Conservation (phyloP, 2,113 vertebrate species). For the Terrapene triunguis region DNA sequence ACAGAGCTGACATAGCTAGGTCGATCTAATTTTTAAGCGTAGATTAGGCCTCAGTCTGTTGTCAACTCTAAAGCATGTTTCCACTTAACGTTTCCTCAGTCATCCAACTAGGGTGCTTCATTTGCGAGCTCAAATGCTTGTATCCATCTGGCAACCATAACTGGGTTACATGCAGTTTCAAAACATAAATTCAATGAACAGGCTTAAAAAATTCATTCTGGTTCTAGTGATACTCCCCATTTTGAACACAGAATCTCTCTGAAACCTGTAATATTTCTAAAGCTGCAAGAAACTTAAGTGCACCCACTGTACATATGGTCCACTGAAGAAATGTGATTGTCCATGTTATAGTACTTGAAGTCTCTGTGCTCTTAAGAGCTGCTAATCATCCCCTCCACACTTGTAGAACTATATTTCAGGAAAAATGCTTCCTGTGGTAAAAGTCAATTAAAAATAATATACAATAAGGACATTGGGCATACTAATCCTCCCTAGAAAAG, state of each 20-base stretch:
- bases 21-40: background rate
- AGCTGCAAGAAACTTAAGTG: background rate
- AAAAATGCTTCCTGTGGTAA: fast-evolving
- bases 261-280: background rate
- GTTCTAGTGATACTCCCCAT: background rate
- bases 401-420: fast-evolving
- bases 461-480: background rate
- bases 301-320: background rate
- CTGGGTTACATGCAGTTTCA: background rate
- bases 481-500: background rate
- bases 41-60: background rate
- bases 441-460: fast-evolving
- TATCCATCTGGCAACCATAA: background rate
- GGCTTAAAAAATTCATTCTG: background rate
- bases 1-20: background rate
- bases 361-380: fast-evolving
- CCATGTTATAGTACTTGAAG: background rate
- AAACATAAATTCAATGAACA: background rate
- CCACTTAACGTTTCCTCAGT: too few species aligned
- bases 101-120: background rate
- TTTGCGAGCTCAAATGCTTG: background rate
- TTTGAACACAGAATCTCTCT: too few species aligned
- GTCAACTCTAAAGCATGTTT: too few species aligned
- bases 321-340: background rate
- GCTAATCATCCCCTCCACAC: too few species aligned